Evolutionary conservation across 2,113 vertebrate genomes (phyloP), one percentile per base, ranked within the genome.

Genomic region (Sinocyclocheilus maitianheensis): DNA sequence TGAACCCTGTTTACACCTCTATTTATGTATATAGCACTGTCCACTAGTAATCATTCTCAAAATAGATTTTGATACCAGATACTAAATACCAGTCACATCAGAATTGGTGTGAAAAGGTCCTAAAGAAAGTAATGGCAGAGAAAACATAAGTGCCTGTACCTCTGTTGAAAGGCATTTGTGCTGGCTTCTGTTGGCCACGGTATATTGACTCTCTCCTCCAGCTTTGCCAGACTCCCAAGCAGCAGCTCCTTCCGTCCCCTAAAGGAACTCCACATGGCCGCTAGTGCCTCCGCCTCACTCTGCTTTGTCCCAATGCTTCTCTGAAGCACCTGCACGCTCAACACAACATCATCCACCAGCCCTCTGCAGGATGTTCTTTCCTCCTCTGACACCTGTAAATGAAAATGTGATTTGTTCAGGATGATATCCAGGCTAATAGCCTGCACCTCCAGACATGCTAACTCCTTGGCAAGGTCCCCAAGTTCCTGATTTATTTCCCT

Each of bases 271-370:
- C 90, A 94, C 86, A 98, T 78, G 0, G 92, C 91, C 0, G 88
- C 93, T 63, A 98, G 92, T 30, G 96, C 96, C 74, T 99, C 97
- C 0, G 97, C 97, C 88, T 99, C 97, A 75, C 95, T 97, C 91
- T 97, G 97, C 90, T 96, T 98, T 84, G 95, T 96, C n/a, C 98
- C 98, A 75, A 99, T 91, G 1, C 96, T 92, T 87, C 92, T 97
- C 92, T 97, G 97, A 75, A 97, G 94, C 78, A 92, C 90, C 82
- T 98, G 97, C 77, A 99, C 81, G 67, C 96, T 95, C 72, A 90
- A 77, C 3, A 87, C 92, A 22, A 99, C 91, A 37, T 92, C 93
- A 84, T 97, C 96, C 0, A 94, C 95, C 5, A 96, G 86, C 22
- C 93, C 94, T 83, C 97, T 94, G 92, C 98, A 98, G 13, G 97